A percentile compares a stretch with the other conserved stretches of the same genome.
These are phyloP conservation scores for Ailurus styani DNA, from an alignment of 2,113 vertebrate species.

Conservation along the genomic window DNA sequence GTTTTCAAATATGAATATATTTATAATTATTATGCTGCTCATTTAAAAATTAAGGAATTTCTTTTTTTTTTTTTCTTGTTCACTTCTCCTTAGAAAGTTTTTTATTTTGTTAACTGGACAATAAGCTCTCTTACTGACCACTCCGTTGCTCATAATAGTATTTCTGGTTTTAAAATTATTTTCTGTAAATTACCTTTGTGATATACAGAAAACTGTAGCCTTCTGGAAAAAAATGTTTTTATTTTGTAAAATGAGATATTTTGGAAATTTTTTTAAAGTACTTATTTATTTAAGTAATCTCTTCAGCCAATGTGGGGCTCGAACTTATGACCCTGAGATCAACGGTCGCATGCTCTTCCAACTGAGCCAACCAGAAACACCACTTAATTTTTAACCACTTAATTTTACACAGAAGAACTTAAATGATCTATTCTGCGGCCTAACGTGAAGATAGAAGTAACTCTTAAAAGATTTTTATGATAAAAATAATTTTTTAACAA, in stretches of 20 bases:
- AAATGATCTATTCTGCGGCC: neutral
- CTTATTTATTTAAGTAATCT: neutral
- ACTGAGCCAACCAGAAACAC: neutral
- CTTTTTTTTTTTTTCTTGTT: neutral
- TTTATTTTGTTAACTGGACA: neutral
- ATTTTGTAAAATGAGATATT: neutral
- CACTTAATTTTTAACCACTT: neutral
- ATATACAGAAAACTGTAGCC: neutral
- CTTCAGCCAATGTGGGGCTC: neutral
- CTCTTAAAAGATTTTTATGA: neutral
- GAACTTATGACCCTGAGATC: neutral
- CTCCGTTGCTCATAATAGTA: neutral
- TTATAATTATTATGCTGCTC: neutral
- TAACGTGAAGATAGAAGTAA: neutral
- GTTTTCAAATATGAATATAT: neutral
- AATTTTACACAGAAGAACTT: neutral
- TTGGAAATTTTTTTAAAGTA: neutral
- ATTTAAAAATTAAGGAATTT: constrained; percentile 4
- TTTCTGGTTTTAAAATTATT: neutral
- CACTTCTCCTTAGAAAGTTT: neutral
- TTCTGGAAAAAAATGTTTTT: neutral
- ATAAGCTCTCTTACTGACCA: neutral
- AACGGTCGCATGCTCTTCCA: neutral
- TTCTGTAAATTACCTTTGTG: neutral
- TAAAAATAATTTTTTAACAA: neutral